Base-by-base conservation (phyloP, 2,797 vertebrate genomes). In the Gymnocypris eckloni region DNA sequence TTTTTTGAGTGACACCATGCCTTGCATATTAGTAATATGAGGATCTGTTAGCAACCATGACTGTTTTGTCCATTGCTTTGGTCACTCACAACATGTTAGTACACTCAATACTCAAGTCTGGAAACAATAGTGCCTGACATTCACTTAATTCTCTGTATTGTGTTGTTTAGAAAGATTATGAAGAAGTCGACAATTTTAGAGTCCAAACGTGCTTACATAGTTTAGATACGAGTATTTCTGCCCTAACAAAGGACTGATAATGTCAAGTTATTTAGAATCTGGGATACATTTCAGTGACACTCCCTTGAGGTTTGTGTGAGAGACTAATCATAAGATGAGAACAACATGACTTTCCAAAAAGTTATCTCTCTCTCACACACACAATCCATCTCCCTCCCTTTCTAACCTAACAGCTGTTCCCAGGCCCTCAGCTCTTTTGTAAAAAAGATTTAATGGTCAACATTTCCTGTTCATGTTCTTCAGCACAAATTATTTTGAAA, bases 1-100 rank as follows among this genome's bases (percentile, higher is more conserved):
- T 77, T 86, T 86, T 61, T 59, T 10, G 37, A 79, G 43, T 79
- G 39, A 89, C 72, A 84, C 50, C 12, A 41, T 80, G 48, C 70
- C 33, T 78, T 61, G 70, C 64, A 82, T 88, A 72, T 54, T 75
- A 70, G 75, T 82, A 70, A 89, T 79, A 82, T 79, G 76, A 87
- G 80, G 81, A 78, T 83, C 54, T 84, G 75, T 77, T 87, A 73
- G 89, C 85, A 81, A 88, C 79, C 54, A 83, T 86, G 37, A 83
- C 39, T 89, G 84, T 89, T 89, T 89, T 80, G 66, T 15, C 33
- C 66, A 67, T 18, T 67, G 79, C 79, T 67, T 50, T 81, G 45
- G 72, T 81, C 70, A 86, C 67, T 43, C 1, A 39, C 79, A 77
- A 81, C 67, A 66, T 86, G 81, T 79, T 69, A 66, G 48, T 70